Percentiles rank a stretch among this genome's conserved stretches.
Evolutionary conservation across 2,797 vertebrate genomes (phyloP).

Genomic region (Halcyon leucocephala): DNA sequence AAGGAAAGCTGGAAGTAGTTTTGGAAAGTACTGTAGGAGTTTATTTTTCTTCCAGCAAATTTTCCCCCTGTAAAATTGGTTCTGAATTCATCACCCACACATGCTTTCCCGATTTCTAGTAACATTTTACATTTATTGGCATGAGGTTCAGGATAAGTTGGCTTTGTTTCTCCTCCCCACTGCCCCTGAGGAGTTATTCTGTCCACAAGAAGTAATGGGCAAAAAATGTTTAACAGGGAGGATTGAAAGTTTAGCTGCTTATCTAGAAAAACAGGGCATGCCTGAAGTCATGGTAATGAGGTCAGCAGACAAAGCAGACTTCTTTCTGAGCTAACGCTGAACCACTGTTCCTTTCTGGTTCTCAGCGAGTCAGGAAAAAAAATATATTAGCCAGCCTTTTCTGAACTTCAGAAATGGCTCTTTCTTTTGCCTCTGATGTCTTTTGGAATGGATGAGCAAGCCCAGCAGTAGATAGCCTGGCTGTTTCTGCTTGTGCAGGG

Average conservation of each 20-base stretch:
- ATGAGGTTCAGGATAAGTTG: background rate
- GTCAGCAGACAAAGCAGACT: background rate
- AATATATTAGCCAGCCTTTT: background rate
- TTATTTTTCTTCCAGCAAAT: conserved; percentile 36
- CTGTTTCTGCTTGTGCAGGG: background rate
- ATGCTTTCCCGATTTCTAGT: background rate
- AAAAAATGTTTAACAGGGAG: background rate
- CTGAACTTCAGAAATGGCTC: background rate
- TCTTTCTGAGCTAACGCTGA: background rate
- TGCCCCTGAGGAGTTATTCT: background rate
- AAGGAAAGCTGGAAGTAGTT: conserved; percentile 33
- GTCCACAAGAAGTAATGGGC: background rate
- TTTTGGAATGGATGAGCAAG: background rate
- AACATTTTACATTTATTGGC: conserved; percentile 43
- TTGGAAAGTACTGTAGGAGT: conserved; percentile 37
- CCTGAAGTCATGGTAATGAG: conserved; percentile 22
- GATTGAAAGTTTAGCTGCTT: conserved; percentile 47
- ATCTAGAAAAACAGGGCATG: conserved; percentile 53
- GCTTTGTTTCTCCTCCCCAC: conserved; percentile 15
- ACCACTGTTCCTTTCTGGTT: background rate
- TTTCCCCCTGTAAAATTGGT: conserved; percentile 2
- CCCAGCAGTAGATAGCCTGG: background rate
- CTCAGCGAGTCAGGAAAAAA: background rate
- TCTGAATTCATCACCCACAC: conserved; percentile 33
- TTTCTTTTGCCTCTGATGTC: background rate